Conservation (phyloP, 1,140 invertebrate species). For the Drosophila bipectinata region DNA sequence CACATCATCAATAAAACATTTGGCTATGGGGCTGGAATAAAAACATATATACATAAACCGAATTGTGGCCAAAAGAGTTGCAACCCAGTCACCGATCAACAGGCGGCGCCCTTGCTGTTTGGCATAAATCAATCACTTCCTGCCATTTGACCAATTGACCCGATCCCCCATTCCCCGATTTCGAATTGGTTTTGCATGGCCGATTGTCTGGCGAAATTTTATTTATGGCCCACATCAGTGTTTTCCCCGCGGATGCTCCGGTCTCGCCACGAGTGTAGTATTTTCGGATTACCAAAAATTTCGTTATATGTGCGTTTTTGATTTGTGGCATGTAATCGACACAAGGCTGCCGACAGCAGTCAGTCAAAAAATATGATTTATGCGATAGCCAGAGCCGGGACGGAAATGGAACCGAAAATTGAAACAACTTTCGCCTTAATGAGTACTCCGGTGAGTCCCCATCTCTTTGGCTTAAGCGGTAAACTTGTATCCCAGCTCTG, state of each 20-base stretch:
- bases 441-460: constrained; percentile 19
- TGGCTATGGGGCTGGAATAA: constrained; percentile 30
- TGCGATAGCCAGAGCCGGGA: constrained; percentile 31
- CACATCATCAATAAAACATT: constrained; percentile 81
- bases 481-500: constrained; percentile 18
- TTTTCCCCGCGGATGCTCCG: constrained; percentile 35
- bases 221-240: constrained; percentile 27
- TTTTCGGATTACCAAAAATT: constrained; percentile 42
- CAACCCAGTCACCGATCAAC: constrained; percentile 18
- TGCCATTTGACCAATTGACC: constrained; percentile 62
- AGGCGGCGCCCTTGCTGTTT: constrained; percentile 3
- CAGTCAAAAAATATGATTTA: constrained; percentile 75
- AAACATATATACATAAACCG: constrained; percentile 58
- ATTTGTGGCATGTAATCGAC: constrained; percentile 62
- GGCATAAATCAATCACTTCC: constrained; percentile 79
- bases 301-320: constrained; percentile 60
- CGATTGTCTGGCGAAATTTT: constrained; percentile 29
- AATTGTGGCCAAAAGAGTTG: constrained; percentile 65
- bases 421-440: constrained; percentile 52
- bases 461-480: neutral
- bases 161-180: constrained; percentile 3
- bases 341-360: constrained; percentile 34
- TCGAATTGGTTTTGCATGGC: constrained; percentile 73
- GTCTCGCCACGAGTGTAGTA: constrained; percentile 18
- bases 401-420: constrained; percentile 34